Conservation (phyloP, 2,797 vertebrate species). For the Coendou prehensilis region DNA sequence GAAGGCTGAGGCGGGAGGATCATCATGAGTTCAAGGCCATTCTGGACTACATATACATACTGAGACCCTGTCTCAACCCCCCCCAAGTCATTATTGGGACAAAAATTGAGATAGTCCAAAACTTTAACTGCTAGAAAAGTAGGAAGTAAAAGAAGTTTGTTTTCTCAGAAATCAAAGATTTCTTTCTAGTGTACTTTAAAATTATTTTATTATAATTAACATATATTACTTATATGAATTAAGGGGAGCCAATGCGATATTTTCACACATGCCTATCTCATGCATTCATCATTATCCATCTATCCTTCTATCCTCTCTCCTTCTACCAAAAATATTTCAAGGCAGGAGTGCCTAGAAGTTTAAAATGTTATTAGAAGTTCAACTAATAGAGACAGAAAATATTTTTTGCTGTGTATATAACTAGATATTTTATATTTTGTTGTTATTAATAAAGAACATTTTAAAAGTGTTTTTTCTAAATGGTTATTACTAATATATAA, state of each 20-base stretch:
- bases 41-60: background rate
- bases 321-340: constrained; percentile 1
- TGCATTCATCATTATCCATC: background rate
- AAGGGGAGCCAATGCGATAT: background rate
- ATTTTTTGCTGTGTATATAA: constrained; percentile 13
- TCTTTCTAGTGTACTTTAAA: background rate
- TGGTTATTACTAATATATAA: constrained; percentile 25
- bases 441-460: background rate
- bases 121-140: constrained; percentile 44
- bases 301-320: background rate
- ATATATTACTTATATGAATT: background rate
- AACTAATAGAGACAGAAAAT: constrained; percentile 28
- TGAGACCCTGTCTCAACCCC: background rate
- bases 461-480: constrained; percentile 56
- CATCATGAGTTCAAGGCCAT: background rate
- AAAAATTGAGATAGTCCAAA: constrained; percentile 12
- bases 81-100: background rate
- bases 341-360: background rate
- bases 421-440: constrained; percentile 15
- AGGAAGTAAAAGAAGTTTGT: constrained; percentile 39
- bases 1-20: background rate
- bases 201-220: background rate
- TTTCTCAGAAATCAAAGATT: constrained; percentile 55
- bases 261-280: background rate
- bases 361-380: constrained; percentile 42